Conservation (phyloP, 1,140 invertebrate genomes). For the Eumaeus atala region DNA sequence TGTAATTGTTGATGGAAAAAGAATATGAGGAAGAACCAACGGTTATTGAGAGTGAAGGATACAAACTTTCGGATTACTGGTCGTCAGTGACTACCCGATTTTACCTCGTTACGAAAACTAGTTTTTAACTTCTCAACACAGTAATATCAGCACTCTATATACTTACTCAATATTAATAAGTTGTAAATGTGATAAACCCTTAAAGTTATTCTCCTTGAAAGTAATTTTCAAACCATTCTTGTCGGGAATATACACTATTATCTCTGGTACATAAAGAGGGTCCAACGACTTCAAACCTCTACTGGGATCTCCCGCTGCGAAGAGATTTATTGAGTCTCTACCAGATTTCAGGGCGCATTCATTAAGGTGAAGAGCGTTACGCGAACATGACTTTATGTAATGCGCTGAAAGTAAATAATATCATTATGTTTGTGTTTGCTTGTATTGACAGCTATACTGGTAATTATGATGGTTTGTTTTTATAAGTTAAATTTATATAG, state of each 20-base stretch:
- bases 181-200: conserved; percentile 30
- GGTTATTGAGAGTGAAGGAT: too few species aligned
- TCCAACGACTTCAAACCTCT: conserved; percentile 35
- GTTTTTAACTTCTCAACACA: too few species aligned
- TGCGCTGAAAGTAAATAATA: conserved; percentile 27
- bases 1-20: too few species aligned
- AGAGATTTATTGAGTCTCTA: conserved; percentile 30
- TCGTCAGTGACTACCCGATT: too few species aligned
- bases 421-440: neutral
- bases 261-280: conserved; percentile 37
- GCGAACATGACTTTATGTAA: conserved; percentile 41
- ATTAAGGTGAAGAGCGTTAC: conserved; percentile 41
- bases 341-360: conserved; percentile 41
- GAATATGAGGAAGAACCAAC: too few species aligned
- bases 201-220: conserved; percentile 40
- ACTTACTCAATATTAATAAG: conserved; percentile 36
- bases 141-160: neutral
- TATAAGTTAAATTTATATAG: too few species aligned
- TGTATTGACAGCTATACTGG: too few species aligned
- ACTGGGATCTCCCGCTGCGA: conserved; percentile 32
- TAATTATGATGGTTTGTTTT: too few species aligned
- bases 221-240: conserved; percentile 38
- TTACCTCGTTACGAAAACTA: too few species aligned
- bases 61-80: too few species aligned
- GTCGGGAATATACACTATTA: conserved; percentile 38